Base-by-base conservation (phyloP, 2,888 invertebrate genomes). In the Cosmorhoe ocellata region DNA sequence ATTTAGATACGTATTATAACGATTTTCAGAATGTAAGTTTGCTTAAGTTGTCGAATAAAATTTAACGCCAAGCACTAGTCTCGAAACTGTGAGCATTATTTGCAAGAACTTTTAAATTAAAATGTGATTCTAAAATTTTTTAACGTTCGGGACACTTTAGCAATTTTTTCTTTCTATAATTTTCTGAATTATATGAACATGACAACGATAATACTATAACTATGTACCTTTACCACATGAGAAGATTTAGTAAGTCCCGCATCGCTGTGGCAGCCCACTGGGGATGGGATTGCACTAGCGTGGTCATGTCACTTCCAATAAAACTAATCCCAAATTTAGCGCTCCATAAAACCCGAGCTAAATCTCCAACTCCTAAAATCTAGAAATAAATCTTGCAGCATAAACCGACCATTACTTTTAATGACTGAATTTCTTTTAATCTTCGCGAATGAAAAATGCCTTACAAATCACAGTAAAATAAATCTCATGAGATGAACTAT, bases 401-500 rank as follows among this genome's bases (percentile, higher is more conserved):
- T 76, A 77, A 81, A 77, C 72, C 67, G 64, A 67, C 74, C 77
- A 79, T 83, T 76, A 79, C 68, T 72, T 80, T 81, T 83, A 81
- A 84, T 75, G 81, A 74, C 74, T 69, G 71, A 76, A 77, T 80
- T 82, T 78, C 78, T 77, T 82, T 81, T 79, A 80, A 81, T 81
- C 78, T 74, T 66, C 54, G 57, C 67, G 62, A 69, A 79, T 77
- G 78, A 84, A 70, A 81, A 82, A 81, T 81, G 74, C 66, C 74
- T 77, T 76, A 77, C 76, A 81, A 81, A 82, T 81, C 77, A 80
- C 75, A 73, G 75, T 74, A 74, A 76, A 81, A 84, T 84, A 81
- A 84, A 84, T 85, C 80, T 82, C 70, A 61, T 65, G 74, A 78
- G 82, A 86, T 84, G 79, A 81, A 82, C 86, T 84, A 83, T 85